Evolutionary conservation across 2,113 vertebrate genomes (phyloP).

Genomic region (Datnioides undecimradiatus): DNA sequence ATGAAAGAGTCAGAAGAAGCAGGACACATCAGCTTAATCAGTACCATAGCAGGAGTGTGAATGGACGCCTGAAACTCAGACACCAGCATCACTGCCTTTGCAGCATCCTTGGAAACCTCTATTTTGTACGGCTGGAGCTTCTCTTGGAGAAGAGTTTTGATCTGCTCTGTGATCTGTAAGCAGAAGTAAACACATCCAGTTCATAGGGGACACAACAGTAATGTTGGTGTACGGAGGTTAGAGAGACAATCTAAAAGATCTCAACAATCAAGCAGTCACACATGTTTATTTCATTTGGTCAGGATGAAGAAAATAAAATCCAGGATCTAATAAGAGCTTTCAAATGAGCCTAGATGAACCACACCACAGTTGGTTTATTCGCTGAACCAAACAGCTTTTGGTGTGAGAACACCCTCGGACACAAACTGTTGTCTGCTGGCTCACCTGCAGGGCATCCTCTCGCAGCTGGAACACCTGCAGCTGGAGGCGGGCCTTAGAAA

Average conservation of each 20-base stretch:
- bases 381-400: not conserved
- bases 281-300: too few species aligned
- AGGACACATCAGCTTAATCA: not conserved
- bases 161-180: conserved; percentile 76
- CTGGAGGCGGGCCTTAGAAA: conserved; percentile 72
- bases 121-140: conserved; percentile 76
- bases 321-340: too few species aligned
- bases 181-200: not conserved
- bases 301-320: too few species aligned
- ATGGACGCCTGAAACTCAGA: conserved; percentile 71
- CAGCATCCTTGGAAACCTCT: conserved; percentile 66
- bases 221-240: too few species aligned
- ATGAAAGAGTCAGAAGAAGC: too few species aligned
- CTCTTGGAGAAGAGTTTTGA: conserved; percentile 59
- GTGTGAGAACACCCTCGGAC: not conserved
- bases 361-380: not conserved
- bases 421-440: not conserved
- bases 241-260: too few species aligned
- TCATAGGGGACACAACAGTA: too few species aligned
- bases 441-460: conserved; percentile 75
- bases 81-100: conserved; percentile 48
- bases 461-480: conserved; percentile 75
- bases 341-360: not conserved
- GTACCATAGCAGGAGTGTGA: conserved; percentile 80
- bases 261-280: too few species aligned